Percentiles rank a stretch among this genome's conserved stretches.
Conservation (phyloP, 2,888 invertebrate species). For the Dilophus febrilis region DNA sequence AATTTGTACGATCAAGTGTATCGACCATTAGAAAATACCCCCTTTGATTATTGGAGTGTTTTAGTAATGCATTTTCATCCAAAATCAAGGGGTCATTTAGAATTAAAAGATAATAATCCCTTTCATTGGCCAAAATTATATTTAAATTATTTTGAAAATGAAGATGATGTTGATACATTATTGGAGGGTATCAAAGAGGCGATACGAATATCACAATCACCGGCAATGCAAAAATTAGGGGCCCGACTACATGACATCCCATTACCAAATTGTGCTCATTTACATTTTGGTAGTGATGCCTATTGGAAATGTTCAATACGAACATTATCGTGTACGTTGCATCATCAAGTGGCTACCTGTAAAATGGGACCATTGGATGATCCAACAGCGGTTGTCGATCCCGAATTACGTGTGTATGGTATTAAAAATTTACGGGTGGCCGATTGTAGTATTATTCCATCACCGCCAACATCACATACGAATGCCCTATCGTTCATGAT, state of each 20-base stretch:
- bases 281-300: conserved; percentile 38
- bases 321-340: conserved; percentile 40
- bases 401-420: conserved; percentile 42
- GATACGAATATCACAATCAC: conserved; percentile 37
- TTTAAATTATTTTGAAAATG: conserved; percentile 60
- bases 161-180: conserved; percentile 40
- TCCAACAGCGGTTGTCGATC: conserved; percentile 44
- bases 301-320: conserved; percentile 56
- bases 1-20: conserved; percentile 38
- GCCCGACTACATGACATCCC: conserved; percentile 33
- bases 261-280: conserved; percentile 33
- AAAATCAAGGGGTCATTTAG: conserved; percentile 50
- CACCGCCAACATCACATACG: conserved; percentile 46
- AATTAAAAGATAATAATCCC: conserved; percentile 53
- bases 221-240: conserved; percentile 39
- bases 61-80: conserved; percentile 58
- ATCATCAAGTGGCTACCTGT: conserved; percentile 50
- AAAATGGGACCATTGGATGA: conserved; percentile 52
- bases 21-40: conserved; percentile 34
- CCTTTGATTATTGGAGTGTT: conserved; percentile 38
- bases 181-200: conserved; percentile 43
- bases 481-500: conserved; percentile 53
- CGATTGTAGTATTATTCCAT: conserved; percentile 50
- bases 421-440: conserved; percentile 41
- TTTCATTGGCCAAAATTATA: conserved; percentile 58